Evolutionary conservation across 2,113 vertebrate genomes (phyloP), one percentile per base, ranked within the genome.

Genomic region (Odocoileus hemionus): DNA sequence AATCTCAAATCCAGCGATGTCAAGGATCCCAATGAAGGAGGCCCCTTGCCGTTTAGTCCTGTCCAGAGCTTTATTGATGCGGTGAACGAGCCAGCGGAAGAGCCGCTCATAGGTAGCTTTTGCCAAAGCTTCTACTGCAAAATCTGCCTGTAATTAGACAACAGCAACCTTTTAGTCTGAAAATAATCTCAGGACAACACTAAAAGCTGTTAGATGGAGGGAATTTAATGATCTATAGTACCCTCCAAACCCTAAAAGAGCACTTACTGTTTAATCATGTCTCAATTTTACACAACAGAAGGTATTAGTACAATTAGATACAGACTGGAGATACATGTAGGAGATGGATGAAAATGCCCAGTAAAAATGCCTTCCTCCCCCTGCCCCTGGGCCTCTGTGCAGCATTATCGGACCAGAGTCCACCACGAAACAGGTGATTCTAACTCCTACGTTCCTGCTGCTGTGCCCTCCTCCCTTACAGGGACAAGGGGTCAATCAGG

Each of bases 1-100:
- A 97, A 99, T 99, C 96, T 99, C 99, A 97, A 99, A 99, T 33
- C 99, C 99, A 82, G 99, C 99, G 45, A 99, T 99, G 91, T 99
- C 99, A 98, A 99, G 98, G 98, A 99, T 99, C 2, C 99, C 99
- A 55, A 99, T 99, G 95, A 99, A 99, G 57, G 99, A 99, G 0
- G 99, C 99, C 16, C 99, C 99, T 98, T 99, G 99, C 0, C 99
- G 99, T 86, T 99, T 99, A 98, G 99, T 99, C 98, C 99, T 99
- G 97, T 99, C 99, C 97, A 99, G 98, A 80, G 99, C 99, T 98
- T 99, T 99, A 97, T 99, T 99, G 92, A 99, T 99, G 54, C 99
- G 99, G 98, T 99, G 99, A 39, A 99, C 99, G 2, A 99, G 99
- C 99, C 99, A 99, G 97, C 99, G 99, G 98, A 99, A 99, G 36